Evolutionary conservation across 1,140 invertebrate species (phyloP).

Genomic region (Scaptomyza graminum): DNA sequence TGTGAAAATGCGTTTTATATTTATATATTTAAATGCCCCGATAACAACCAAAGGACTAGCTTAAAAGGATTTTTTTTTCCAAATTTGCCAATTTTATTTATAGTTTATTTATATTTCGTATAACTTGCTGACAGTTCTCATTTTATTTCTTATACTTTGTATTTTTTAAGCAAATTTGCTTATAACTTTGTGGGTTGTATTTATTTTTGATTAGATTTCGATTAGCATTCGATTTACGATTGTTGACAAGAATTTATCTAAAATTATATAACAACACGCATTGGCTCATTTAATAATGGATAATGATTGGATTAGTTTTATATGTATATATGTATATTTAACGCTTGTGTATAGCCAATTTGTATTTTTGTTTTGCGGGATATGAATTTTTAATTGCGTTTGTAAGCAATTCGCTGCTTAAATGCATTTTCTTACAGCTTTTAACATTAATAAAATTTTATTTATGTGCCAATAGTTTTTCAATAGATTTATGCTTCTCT

Average conservation of each 20-base stretch:
- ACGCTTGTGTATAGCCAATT: conserved; percentile 70
- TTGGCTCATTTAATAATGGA: conserved; percentile 48
- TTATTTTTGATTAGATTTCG: conserved; percentile 67
- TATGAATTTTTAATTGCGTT: conserved; percentile 73
- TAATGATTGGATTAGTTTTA: conserved; percentile 42
- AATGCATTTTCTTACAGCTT: conserved; percentile 27
- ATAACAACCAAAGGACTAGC: conserved; percentile 71
- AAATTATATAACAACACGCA: conserved; percentile 79
- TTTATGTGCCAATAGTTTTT: conserved; percentile 68
- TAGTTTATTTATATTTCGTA: conserved; percentile 7
- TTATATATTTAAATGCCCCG: conserved; percentile 22
- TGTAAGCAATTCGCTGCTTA: conserved; percentile 25
- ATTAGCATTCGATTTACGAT: conserved; percentile 53
- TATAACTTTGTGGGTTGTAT: conserved; percentile 77
- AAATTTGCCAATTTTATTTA: conserved; percentile 6
- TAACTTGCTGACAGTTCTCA: conserved; percentile 9
- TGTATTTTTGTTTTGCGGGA: conserved; percentile 49
- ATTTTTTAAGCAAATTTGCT: conserved; percentile 74
- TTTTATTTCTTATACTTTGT: conserved; percentile 20
- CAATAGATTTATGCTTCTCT: conserved; percentile 52
- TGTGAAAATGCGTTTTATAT: conserved; percentile 5
- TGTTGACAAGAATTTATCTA: conserved; percentile 57
- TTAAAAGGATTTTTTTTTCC: conserved; percentile 44
- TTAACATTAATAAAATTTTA: conserved; percentile 76
- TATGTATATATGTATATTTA: conserved; percentile 50